Conservation (phyloP, 2,888 invertebrate species). For the Coleophora deauratella region DNA sequence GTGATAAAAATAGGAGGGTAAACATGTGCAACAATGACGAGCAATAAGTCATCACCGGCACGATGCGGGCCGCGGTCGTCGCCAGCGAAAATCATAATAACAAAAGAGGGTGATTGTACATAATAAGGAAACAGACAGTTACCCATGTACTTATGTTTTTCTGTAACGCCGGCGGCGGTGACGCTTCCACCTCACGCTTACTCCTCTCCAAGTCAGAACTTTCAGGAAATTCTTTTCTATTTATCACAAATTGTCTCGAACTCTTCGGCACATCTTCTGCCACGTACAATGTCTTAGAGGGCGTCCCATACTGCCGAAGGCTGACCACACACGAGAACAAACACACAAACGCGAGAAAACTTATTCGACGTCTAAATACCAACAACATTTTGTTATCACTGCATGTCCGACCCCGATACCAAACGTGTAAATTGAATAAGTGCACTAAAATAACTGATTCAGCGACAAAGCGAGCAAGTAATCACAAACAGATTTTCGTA, state of each 20-base stretch:
- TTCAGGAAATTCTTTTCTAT: conserved; percentile 32
- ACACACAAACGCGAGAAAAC: conserved; percentile 41
- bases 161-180: conserved; percentile 35
- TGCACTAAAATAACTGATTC: too few relatives aligned
- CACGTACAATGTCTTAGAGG: conserved; percentile 51
- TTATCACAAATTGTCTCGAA: conserved; percentile 43
- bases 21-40: conserved; percentile 17
- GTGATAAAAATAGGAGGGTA: conserved; percentile 34
- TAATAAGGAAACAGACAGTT: conserved; percentile 48
- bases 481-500: too few relatives aligned
- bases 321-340: conserved; percentile 38
- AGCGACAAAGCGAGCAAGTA: too few relatives aligned
- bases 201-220: conserved; percentile 35
- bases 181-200: conserved; percentile 49
- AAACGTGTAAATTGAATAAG: too few relatives aligned
- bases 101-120: conserved; percentile 34
- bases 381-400: conserved; percentile 68
- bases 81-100: conserved; percentile 27
- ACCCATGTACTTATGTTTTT: conserved; percentile 69
- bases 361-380: conserved; percentile 43
- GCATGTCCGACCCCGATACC: conserved; percentile 33
- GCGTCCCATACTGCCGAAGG: conserved; percentile 39
- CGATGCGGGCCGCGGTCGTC: conserved; percentile 15
- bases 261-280: conserved; percentile 29
- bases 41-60: conserved; percentile 25